These are phyloP conservation scores for Pseudochromis fuscus DNA, from an alignment of 2,797 vertebrate genomes.

Conservation along the genomic window DNA sequence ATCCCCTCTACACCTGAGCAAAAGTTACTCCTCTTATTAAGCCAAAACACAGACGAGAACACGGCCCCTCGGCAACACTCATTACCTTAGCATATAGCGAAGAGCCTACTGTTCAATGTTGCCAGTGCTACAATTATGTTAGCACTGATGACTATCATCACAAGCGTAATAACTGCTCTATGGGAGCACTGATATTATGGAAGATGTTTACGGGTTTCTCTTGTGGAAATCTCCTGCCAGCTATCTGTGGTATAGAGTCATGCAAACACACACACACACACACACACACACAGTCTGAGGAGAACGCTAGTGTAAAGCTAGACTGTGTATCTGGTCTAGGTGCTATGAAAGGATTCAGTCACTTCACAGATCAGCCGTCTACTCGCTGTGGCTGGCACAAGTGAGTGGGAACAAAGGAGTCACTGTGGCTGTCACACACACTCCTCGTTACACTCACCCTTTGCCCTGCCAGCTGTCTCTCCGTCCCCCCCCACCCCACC, in stretches of 20 bases:
- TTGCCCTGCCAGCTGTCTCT: constrained; percentile 84
- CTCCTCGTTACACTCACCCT: constrained; percentile 69
- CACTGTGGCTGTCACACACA: constrained; percentile 78
- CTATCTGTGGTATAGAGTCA: constrained; percentile 14
- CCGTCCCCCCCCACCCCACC: constrained; percentile 56
- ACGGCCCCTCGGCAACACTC: constrained; percentile 50
- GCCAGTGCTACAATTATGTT: constrained; percentile 70
- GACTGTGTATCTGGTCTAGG: constrained; percentile 52
- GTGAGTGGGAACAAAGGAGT: constrained; percentile 83
- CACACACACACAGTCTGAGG: constrained; percentile 4
- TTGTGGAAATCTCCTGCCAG: constrained; percentile 53
- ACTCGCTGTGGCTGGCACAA: constrained; percentile 81
- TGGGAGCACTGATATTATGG: constrained; percentile 59
- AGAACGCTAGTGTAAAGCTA: constrained; percentile 29
- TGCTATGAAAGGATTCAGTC: constrained; percentile 78
- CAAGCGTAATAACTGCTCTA: constrained; percentile 66
- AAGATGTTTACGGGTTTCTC: constrained; percentile 49
- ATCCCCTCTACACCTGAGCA: constrained; percentile 29
- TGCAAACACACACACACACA: not conserved
- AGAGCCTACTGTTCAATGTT: constrained; percentile 37
- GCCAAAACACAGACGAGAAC: constrained; percentile 63
- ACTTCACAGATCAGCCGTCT: constrained; percentile 75
- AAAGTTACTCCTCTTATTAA: constrained; percentile 67
- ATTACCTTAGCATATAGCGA: constrained; percentile 60
- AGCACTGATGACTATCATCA: constrained; percentile 77